These are phyloP conservation scores for Podocnemis expansa DNA, from an alignment of 2,113 vertebrate species.

Conservation along the genomic window DNA sequence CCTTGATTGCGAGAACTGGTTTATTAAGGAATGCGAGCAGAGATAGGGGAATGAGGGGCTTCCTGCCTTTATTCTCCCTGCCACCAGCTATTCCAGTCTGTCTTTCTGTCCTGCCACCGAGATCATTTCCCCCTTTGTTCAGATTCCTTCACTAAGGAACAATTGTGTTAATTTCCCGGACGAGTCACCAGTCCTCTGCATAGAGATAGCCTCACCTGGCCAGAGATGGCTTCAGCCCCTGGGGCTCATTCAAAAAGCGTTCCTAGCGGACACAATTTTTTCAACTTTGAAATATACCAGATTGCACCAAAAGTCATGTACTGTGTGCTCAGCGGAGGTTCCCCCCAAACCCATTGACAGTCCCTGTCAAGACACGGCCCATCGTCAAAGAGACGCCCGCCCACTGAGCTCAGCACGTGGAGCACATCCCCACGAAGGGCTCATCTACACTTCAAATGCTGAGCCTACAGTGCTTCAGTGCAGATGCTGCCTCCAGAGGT, in stretches of 20 bases:
- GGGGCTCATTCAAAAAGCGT: neutral
- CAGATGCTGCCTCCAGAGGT: too few relatives aligned
- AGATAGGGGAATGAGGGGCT: neutral
- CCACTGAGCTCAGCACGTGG: too few relatives aligned
- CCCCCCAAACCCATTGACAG: neutral
- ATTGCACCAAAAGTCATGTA: neutral
- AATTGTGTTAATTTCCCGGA: neutral
- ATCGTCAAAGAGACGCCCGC: too few relatives aligned
- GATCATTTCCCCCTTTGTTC: neutral
- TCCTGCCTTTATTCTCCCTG: neutral
- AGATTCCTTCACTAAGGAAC: neutral
- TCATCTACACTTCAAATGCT: too few relatives aligned
- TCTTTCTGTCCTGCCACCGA: neutral
- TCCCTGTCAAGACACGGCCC: neutral
- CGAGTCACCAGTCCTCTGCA: neutral
- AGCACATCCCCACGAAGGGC: too few relatives aligned
- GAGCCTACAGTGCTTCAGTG: too few relatives aligned
- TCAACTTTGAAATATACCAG: constrained; percentile 65
- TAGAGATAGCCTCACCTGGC: constrained; percentile 37
- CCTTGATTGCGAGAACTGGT: constrained; percentile 29
- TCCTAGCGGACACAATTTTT: neutral
- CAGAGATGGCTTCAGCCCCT: neutral
- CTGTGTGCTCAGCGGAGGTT: neutral
- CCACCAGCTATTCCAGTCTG: neutral
- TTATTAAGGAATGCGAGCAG: constrained; percentile 2